Evolutionary conservation across 1,140 invertebrate genomes (phyloP).

Genomic region (Ruditapes philippinarum): DNA sequence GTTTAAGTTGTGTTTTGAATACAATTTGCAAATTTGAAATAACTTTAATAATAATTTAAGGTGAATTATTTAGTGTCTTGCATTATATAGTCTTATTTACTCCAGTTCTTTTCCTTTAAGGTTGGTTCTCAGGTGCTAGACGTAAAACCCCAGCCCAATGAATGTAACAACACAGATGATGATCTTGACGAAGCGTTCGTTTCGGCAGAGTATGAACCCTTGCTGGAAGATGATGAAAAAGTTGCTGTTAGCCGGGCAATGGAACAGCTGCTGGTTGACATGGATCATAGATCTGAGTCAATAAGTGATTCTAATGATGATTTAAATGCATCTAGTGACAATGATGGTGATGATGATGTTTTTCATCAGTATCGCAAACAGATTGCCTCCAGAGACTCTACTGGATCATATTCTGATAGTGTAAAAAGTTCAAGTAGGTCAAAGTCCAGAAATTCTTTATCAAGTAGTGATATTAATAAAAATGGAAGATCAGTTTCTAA

Average conservation of each 20-base stretch:
- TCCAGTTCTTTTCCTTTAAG: too few relatives aligned
- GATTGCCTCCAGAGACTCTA: slow-evolving; percentile 28
- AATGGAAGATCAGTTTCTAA: slow-evolving; percentile 10
- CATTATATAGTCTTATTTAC: too few relatives aligned
- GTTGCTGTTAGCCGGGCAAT: slow-evolving; percentile 80
- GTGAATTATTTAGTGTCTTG: too few relatives aligned
- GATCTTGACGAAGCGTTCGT: slow-evolving; percentile 67
- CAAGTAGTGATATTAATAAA: slow-evolving; percentile 46
- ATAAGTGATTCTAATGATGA: slow-evolving; percentile 46
- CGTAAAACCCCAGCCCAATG: slow-evolving; percentile 86
- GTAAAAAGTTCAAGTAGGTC: slow-evolving; percentile 36
- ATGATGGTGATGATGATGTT: slow-evolving; percentile 85
- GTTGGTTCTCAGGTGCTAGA: slow-evolving; percentile 47
- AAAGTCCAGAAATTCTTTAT: slow-evolving; percentile 42
- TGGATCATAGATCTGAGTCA: slow-evolving; percentile 81
- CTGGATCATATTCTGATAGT: slow-evolving; percentile 41
- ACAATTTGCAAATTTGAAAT: too few relatives aligned
- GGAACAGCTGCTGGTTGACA: slow-evolving; percentile 81
- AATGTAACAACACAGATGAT: slow-evolving; percentile 64
- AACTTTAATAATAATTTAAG: too few relatives aligned
- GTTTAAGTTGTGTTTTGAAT: too few relatives aligned
- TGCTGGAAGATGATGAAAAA: slow-evolving; percentile 79
- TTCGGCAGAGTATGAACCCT: slow-evolving; percentile 82
- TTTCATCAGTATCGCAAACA: slow-evolving; percentile 48
- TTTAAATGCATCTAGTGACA: slow-evolving; percentile 78